Base-by-base conservation (phyloP, 2,888 invertebrate species). In the Rutpela maculata region DNA sequence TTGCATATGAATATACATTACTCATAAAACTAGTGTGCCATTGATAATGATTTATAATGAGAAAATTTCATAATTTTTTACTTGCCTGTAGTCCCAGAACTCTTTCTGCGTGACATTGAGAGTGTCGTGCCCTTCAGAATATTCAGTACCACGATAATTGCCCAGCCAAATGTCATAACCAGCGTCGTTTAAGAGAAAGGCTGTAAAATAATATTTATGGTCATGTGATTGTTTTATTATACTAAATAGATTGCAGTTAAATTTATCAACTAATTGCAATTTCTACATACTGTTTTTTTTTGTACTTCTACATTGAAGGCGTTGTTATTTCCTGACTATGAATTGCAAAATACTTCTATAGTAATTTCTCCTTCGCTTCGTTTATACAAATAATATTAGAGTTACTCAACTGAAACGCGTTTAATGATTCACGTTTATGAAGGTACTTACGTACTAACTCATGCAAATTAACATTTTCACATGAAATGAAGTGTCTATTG, bases 101-200 rank as follows among this genome's bases (percentile, higher is more conserved):
- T 85, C 85, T 68, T 80, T 86, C 69, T 88, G 85, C 1, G 85
- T 83, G 18, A 84, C 80, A 56, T 87, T 87, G 18, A 87, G 79
- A 26, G 80, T 79, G 10, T 83, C 82, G 71, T 89, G 89, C n/a
- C 83, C 86, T 83, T 87, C 86, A 11, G 88, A 88, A 81, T 89
- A 88, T 81, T 86, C 86, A 17, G 85, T 87, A 69, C 89, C 89
- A 75, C 89, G 82, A 76, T 87, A 88, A 80, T 92, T 92, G 5
- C 90, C 87, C 90, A 88, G 91, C 94, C 90, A 95, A 0, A 91
- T 91, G 76, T 92, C 91, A 77, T 89, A 91, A 9, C 91, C 90
- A 6, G 88, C 88, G 70, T 94, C 89, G 88, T 91, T 90, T 89
- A 94, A 77, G 57, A 86, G 82, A 83, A 88, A 89, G 60, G 87